Conservation (phyloP, 2,113 vertebrate genomes). For the Ariopsis seemanni region DNA sequence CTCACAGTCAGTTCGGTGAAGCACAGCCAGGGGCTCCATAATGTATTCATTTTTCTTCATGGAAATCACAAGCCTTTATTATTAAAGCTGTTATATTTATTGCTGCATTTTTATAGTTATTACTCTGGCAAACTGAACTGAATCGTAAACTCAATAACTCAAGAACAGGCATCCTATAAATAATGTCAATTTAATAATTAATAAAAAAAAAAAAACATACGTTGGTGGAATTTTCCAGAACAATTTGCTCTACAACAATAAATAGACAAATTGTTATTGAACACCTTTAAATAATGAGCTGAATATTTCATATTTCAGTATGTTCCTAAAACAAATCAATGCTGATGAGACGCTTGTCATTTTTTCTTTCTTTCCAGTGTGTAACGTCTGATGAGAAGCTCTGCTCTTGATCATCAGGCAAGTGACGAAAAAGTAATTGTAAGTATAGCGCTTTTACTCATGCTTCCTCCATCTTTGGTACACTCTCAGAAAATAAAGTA, state of each 20-base stretch:
- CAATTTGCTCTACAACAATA: background rate
- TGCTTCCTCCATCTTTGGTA: background rate
- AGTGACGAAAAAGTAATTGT: background rate
- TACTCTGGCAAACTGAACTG: background rate
- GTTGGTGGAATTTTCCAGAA: background rate
- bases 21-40: background rate
- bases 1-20: background rate
- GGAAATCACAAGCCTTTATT: background rate
- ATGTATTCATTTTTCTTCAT: background rate
- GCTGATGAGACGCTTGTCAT: background rate
- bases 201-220: background rate
- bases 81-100: background rate
- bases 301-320: background rate
- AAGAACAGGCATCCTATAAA: background rate
- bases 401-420: background rate
- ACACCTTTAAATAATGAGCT: background rate
- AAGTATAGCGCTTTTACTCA: background rate
- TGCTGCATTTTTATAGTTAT: background rate
- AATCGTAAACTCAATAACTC: background rate
- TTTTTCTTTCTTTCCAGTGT: background rate
- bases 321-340: background rate
- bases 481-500: too few relatives aligned
- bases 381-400: background rate
- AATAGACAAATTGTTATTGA: background rate
- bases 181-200: background rate